Evolutionary conservation across 2,888 invertebrate species (phyloP).

Genomic region (Argyra leucocephala): DNA sequence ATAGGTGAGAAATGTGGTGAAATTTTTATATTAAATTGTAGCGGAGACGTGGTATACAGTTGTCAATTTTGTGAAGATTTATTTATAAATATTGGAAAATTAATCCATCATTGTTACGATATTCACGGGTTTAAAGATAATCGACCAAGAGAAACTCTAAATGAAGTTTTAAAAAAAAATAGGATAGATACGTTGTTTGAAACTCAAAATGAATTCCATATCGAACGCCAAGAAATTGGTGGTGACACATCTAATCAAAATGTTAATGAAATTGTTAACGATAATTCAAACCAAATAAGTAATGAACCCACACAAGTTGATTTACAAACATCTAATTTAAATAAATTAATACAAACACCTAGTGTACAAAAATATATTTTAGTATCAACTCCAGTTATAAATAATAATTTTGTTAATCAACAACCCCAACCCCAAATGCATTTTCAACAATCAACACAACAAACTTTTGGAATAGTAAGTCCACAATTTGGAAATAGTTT

Average conservation of each 20-base stretch:
- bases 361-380: neutral
- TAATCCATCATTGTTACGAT: neutral
- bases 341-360: neutral
- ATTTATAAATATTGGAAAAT: neutral
- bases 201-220: neutral
- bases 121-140: neutral
- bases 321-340: neutral
- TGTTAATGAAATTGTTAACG: neutral
- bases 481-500: neutral
- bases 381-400: neutral
- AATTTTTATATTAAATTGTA: neutral
- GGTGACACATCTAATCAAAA: conserved; percentile 1
- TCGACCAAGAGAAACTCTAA: neutral
- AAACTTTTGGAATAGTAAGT: neutral
- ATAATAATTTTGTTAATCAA: neutral
- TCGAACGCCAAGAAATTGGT: neutral
- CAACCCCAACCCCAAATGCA: neutral
- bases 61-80: neutral
- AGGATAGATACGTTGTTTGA: neutral
- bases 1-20: neutral
- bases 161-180: neutral
- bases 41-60: conserved; percentile 3
- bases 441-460: neutral
- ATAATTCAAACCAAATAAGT: neutral
- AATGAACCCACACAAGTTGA: neutral